A percentile compares a stretch with the other conserved stretches of the same genome.
Evolutionary conservation across 2,888 invertebrate species (phyloP).

Genomic region (Cataglyphis rosenhaueri): DNA sequence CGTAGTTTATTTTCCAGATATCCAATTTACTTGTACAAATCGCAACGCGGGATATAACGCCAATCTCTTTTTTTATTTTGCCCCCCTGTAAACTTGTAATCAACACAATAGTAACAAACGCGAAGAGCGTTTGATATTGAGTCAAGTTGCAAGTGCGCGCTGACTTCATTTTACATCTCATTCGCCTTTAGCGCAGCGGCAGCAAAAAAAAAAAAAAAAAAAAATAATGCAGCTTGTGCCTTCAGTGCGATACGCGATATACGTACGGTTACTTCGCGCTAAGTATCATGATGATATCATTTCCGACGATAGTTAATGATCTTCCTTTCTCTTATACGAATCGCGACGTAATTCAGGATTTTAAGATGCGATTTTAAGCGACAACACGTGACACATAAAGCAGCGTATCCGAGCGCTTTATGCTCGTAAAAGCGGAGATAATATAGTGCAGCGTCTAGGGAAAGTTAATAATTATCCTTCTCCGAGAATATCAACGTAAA

Average conservation of each 20-base stretch:
- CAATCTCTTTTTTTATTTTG: slow-evolving; percentile 34
- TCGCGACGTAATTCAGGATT: not conserved
- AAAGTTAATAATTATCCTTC: not conserved
- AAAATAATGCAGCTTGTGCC: slow-evolving; percentile 16
- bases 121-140: slow-evolving; percentile 34
- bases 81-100: slow-evolving; percentile 34
- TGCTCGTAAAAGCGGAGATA: not conserved
- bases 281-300: slow-evolving; percentile 5
- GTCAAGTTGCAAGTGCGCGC: slow-evolving; percentile 32
- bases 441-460: not conserved
- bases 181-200: slow-evolving; percentile 21
- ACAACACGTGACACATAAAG: not conserved
- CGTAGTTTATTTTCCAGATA: slow-evolving; percentile 46
- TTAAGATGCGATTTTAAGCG: slow-evolving; percentile 9
- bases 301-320: slow-evolving; percentile 24
- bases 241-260: slow-evolving; percentile 16
- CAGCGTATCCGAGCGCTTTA: not conserved
- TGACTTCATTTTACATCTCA: slow-evolving; percentile 33
- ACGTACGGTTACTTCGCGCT: slow-evolving; percentile 13
- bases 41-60: slow-evolving; percentile 29
- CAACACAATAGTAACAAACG: slow-evolving; percentile 19
- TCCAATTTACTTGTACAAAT: slow-evolving; percentile 50
- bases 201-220: not conserved
- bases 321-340: slow-evolving; percentile 1
- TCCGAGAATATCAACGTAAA: not conserved